Percentiles rank a stretch among this genome's conserved stretches.
These are phyloP conservation scores for Saguinus oedipus DNA, from an alignment of 2,797 vertebrate species.

Conservation along the genomic window DNA sequence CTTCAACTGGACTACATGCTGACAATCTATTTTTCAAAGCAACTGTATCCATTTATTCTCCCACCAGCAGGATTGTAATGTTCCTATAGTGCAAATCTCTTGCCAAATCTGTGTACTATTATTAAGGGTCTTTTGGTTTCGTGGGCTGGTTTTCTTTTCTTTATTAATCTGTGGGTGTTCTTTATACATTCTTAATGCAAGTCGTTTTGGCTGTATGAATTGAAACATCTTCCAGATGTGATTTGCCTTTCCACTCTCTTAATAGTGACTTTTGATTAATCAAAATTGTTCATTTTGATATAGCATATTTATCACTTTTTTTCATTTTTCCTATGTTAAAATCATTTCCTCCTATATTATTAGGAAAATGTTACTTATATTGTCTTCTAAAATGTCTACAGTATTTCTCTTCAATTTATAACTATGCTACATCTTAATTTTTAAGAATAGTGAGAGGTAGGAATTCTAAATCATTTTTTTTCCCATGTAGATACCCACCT, in stretches of 20 bases:
- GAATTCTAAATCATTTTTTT: background rate
- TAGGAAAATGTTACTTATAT: background rate
- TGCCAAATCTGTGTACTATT: background rate
- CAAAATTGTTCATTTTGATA: background rate
- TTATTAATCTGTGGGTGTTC: background rate
- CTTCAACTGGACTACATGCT: background rate
- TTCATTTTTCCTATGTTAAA: background rate
- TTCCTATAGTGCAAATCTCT: background rate
- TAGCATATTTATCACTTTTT: background rate
- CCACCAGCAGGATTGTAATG: background rate
- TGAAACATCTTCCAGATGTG: background rate
- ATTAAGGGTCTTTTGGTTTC: background rate
- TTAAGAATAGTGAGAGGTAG: background rate
- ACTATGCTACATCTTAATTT: background rate
- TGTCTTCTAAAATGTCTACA: background rate
- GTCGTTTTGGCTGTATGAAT: background rate
- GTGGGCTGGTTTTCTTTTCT: background rate
- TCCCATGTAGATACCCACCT: background rate
- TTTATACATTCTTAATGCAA: background rate
- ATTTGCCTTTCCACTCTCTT: background rate
- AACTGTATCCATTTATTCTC: background rate
- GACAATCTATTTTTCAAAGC: background rate
- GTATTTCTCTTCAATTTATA: background rate
- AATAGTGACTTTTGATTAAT: background rate
- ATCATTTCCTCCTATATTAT: background rate